Evolutionary conservation across 2,797 vertebrate genomes (phyloP).

Genomic region (Chromis chromis): DNA sequence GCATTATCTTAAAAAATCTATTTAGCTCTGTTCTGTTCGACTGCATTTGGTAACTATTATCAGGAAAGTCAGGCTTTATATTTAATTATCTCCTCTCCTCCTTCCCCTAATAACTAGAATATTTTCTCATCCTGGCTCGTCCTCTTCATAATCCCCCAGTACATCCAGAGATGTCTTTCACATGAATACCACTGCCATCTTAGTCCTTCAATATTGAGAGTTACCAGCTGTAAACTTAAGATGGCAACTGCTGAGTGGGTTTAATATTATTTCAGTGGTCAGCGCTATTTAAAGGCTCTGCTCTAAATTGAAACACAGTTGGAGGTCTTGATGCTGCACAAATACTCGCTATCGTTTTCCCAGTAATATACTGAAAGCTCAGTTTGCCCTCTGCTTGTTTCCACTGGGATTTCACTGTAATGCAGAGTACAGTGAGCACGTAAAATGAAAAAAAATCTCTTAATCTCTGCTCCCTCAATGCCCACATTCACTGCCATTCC

Average conservation of each 20-base stretch:
- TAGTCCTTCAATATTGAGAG: conserved; percentile 38
- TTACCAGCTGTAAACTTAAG: conserved; percentile 23
- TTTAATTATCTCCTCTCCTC: conserved; percentile 21
- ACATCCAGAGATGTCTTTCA: conserved; percentile 40
- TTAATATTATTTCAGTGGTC: conserved; percentile 46
- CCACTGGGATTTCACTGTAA: conserved; percentile 12
- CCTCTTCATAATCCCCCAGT: conserved; percentile 37
- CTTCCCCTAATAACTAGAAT: conserved; percentile 37
- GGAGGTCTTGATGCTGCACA: conserved; percentile 33
- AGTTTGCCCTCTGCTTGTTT: conserved; percentile 22
- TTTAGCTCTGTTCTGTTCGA: background rate
- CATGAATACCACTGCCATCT: conserved; percentile 30
- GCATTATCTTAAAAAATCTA: background rate
- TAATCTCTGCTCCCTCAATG: conserved; percentile 22
- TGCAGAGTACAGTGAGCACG: background rate
- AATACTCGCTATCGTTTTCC: conserved; percentile 30
- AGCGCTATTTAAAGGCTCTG: conserved; percentile 50
- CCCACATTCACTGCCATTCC: conserved; percentile 2
- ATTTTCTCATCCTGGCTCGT: conserved; percentile 37
- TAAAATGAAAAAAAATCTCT: conserved; percentile 33
- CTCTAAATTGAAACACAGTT: conserved; percentile 50
- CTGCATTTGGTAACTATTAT: background rate
- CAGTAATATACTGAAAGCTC: conserved; percentile 24
- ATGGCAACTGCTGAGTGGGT: conserved; percentile 16
- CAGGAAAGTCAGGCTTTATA: background rate